Percentiles rank a stretch among this genome's conserved stretches.
These are phyloP conservation scores for Cavia aperea DNA, from an alignment of 2,113 vertebrate species.

Conservation along the genomic window DNA sequence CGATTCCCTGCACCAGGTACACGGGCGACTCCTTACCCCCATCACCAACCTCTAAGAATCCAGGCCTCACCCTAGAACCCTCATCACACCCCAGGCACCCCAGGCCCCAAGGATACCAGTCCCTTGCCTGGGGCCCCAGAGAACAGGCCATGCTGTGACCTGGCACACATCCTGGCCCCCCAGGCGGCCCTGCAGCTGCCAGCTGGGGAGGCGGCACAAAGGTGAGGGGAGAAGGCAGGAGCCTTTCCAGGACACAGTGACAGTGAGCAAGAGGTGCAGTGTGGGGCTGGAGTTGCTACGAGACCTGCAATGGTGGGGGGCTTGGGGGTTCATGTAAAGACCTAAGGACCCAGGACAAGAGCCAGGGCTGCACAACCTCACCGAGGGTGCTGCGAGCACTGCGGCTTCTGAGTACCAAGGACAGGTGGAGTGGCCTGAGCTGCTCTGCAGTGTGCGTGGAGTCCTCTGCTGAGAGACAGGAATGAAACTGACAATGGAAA, in stretches of 20 bases:
- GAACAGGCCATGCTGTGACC: background rate
- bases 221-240: background rate
- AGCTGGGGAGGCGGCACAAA: accelerated
- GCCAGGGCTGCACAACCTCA: background rate
- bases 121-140: accelerated
- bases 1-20: background rate
- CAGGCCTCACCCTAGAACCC: background rate
- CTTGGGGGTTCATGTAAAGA: background rate
- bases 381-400: background rate
- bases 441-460: background rate
- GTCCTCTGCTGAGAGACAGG: background rate
- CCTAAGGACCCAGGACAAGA: background rate
- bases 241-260: accelerated
- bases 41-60: background rate
- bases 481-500: accelerated
- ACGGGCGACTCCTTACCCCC: background rate
- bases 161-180: background rate
- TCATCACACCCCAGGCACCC: background rate
- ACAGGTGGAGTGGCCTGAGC: background rate
- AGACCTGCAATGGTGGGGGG: background rate
- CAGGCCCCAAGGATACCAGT: background rate
- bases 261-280: too few species aligned
- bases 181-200: accelerated
- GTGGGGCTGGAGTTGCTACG: background rate
- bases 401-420: background rate